These are phyloP conservation scores for Tadarida brasiliensis DNA, from an alignment of 2,797 vertebrate species.

Conservation along the genomic window DNA sequence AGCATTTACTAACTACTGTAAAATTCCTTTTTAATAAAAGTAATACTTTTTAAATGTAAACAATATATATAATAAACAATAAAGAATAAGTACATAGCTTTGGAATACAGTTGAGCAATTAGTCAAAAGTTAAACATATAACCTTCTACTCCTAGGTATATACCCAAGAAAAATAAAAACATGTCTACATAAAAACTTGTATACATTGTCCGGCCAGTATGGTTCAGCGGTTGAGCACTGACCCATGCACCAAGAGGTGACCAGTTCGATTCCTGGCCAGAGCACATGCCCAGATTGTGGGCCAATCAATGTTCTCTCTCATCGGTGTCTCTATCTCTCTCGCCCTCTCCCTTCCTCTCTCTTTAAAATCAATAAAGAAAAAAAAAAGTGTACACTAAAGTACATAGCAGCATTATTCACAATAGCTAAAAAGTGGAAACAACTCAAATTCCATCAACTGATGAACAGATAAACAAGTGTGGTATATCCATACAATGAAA, in stretches of 20 bases:
- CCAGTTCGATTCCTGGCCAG: too few species aligned
- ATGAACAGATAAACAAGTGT: not conserved
- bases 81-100: not conserved
- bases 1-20: constrained; percentile 39
- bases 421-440: constrained; percentile 25
- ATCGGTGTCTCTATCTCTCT: too few species aligned
- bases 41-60: constrained; percentile 1
- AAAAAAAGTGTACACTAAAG: not conserved
- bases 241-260: too few species aligned
- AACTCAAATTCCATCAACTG: not conserved
- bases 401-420: not conserved
- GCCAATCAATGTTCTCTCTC: too few species aligned
- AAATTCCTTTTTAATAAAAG: not conserved
- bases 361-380: too few species aligned
- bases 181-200: not conserved
- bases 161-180: constrained; percentile 22
- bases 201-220: too few species aligned
- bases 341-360: too few species aligned
- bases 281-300: too few species aligned
- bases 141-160: not conserved
- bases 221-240: too few species aligned
- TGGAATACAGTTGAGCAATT: constrained; percentile 23
- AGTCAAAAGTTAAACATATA: constrained; percentile 17
- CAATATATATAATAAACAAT: constrained; percentile 1
- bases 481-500: not conserved